phyloP scores from a whole-genome alignment of 2,888 invertebrate species.

The Luperina testacea region DNA sequence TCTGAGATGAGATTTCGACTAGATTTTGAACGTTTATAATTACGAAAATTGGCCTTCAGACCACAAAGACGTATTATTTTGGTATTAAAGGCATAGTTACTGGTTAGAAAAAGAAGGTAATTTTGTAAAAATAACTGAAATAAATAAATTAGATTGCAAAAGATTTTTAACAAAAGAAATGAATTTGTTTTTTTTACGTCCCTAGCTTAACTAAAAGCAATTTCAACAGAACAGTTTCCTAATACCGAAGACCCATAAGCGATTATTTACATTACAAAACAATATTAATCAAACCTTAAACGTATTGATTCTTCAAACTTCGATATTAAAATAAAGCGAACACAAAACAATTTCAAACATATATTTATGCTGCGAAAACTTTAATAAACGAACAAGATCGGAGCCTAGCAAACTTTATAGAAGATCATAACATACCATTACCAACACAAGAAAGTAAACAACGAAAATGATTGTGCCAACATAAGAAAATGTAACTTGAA shows the following conservation, averaged over 20 bases:
- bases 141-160: neutral
- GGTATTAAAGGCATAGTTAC: neutral
- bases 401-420: slow-evolving; percentile 55
- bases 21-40: neutral
- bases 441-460: slow-evolving; percentile 67
- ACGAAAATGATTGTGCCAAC: slow-evolving; percentile 67
- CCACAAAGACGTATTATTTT: neutral
- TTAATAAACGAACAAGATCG: slow-evolving; percentile 50
- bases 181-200: neutral
- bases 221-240: slow-evolving; percentile 21
- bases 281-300: slow-evolving; percentile 47
- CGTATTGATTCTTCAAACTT: slow-evolving; percentile 53
- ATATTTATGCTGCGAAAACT: slow-evolving; percentile 47
- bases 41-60: neutral
- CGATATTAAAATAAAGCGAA: slow-evolving; percentile 46
- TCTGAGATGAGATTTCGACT: too few relatives aligned
- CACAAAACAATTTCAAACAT: slow-evolving; percentile 54
- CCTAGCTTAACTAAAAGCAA: slow-evolving; percentile 28
- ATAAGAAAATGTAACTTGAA: slow-evolving; percentile 65
- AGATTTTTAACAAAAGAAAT: neutral
- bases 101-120: neutral
- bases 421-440: slow-evolving; percentile 66
- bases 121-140: neutral
- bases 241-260: slow-evolving; percentile 22
- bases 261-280: slow-evolving; percentile 44